phyloP scores from a whole-genome alignment of 1,140 invertebrate species.

The Drosophila asahinai region DNA sequence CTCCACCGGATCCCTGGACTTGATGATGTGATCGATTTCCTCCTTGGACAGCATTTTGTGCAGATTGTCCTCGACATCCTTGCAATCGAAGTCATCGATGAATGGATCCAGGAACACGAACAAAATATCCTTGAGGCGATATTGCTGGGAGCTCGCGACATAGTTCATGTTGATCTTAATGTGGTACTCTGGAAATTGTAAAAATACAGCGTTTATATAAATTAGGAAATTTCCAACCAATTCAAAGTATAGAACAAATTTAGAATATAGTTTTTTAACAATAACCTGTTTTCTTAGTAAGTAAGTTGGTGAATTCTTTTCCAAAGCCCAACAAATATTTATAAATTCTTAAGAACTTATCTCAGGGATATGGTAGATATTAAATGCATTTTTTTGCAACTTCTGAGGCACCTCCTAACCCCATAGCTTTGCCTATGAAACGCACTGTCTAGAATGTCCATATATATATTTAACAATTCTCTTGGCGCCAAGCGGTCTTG shows the following conservation, averaged over 20 bases:
- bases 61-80: conserved; percentile 46
- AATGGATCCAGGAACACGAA: conserved; percentile 44
- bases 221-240: background rate
- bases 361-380: too few relatives aligned
- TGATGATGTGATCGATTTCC: conserved; percentile 53
- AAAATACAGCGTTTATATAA: background rate
- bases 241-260: too few relatives aligned
- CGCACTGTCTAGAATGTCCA: background rate
- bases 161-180: conserved; percentile 10
- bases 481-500: conserved; percentile 43
- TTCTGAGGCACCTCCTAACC: too few relatives aligned
- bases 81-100: conserved; percentile 53
- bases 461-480: conserved; percentile 10
- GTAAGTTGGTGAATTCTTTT: too few relatives aligned
- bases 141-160: conserved; percentile 1
- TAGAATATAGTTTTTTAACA: too few relatives aligned
- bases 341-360: too few relatives aligned
- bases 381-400: too few relatives aligned
- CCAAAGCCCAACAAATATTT: too few relatives aligned
- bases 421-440: background rate
- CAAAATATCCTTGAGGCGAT: conserved; percentile 47
- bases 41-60: conserved; percentile 26
- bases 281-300: too few relatives aligned
- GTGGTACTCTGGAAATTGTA: conserved; percentile 12
- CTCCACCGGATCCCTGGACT: background rate